Evolutionary conservation across 1,140 invertebrate species (phyloP).

Genomic region (Apis dorsata): DNA sequence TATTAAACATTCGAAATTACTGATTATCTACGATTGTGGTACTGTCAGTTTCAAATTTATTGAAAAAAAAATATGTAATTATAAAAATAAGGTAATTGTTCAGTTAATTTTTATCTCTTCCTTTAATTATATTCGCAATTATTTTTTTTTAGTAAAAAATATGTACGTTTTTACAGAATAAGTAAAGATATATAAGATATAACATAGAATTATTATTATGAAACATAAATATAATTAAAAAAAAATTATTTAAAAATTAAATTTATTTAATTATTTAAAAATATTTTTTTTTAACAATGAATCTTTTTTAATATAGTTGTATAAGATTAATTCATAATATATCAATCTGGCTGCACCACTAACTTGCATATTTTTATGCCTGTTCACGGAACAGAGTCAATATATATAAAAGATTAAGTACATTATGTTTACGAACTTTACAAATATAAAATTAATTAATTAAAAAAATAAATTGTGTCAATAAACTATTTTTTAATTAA

Average conservation of each 20-base stretch:
- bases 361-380: not conserved
- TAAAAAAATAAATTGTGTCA: not conserved
- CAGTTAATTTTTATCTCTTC: not conserved
- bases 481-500: constrained; percentile 1
- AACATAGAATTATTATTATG: no score
- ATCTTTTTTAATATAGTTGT: not conserved
- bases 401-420: constrained; percentile 19
- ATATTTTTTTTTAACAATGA: not conserved
- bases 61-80: not conserved
- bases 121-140: not conserved
- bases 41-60: constrained; percentile 1
- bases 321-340: not conserved
- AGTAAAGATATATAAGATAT: not conserved
- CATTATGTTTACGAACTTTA: not conserved
- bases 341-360: constrained; percentile 39
- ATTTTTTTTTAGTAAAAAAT: not conserved
- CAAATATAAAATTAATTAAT: not conserved
- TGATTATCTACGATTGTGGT: constrained; percentile 1
- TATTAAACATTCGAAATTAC: not conserved
- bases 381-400: constrained; percentile 36
- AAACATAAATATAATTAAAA: not conserved
- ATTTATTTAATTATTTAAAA: not conserved
- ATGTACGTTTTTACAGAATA: not conserved
- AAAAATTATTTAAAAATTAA: not conserved
- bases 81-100: not conserved